Evolutionary conservation across 2,113 vertebrate species (phyloP).

Genomic region (Lepus timidus): DNA sequence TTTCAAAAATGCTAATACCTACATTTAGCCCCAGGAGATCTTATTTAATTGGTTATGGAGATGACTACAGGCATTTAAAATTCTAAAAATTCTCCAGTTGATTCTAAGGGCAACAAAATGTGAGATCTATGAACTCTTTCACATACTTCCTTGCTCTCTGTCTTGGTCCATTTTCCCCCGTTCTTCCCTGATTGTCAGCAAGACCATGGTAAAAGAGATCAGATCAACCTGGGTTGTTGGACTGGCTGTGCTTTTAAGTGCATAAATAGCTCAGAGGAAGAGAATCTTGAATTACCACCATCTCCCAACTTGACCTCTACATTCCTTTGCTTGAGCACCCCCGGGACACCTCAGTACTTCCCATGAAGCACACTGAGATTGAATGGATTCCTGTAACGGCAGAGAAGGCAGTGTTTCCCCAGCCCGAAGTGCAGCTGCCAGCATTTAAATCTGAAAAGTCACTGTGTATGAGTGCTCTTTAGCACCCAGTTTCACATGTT

Average conservation of each 20-base stretch:
- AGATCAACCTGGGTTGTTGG: neutral
- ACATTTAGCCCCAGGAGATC: neutral
- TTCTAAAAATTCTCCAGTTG: too few relatives aligned
- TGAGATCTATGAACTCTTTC: neutral
- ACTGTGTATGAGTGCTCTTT: neutral
- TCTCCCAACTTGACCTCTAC: neutral
- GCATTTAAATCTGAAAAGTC: neutral
- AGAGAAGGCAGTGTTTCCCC: neutral
- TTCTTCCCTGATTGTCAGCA: neutral
- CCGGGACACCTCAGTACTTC: neutral
- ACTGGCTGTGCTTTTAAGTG: neutral
- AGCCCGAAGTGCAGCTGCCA: neutral
- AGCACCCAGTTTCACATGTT: conserved; percentile 61
- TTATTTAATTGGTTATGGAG: neutral
- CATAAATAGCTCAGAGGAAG: neutral
- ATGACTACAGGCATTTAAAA: neutral
- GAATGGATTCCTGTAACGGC: neutral
- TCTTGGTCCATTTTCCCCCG: neutral
- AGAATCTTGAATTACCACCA: neutral
- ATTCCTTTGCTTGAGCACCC: neutral
- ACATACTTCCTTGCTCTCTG: rapidly evolving
- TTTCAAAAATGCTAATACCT: neutral
- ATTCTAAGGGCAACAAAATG: neutral
- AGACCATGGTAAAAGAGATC: neutral
- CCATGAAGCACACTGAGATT: neutral